These are phyloP conservation scores for Dynastes tityus DNA, from an alignment of 2,888 invertebrate species.

Conservation along the genomic window DNA sequence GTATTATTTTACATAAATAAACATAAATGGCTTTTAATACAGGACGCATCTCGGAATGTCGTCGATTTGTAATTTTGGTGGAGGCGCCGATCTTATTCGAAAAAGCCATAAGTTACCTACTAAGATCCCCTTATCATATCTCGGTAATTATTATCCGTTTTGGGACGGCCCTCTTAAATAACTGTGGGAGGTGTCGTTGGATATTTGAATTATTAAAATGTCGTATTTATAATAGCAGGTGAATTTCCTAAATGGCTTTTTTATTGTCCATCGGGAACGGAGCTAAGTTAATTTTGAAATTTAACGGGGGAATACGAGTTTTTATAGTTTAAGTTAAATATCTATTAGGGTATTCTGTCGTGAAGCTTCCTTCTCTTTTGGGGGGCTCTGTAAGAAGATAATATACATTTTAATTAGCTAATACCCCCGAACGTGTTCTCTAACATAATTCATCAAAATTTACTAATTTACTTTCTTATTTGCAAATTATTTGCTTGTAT, in stretches of 20 bases:
- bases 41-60: not conserved
- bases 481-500: not conserved
- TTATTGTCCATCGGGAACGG: conserved; percentile 10
- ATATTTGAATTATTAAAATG: too few relatives aligned
- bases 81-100: not conserved
- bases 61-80: too few relatives aligned
- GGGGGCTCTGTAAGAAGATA: not conserved
- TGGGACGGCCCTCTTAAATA: too few relatives aligned
- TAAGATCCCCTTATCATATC: too few relatives aligned
- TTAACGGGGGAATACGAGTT: not conserved
- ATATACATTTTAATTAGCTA: conserved; percentile 1
- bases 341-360: too few relatives aligned
- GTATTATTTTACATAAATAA: conserved; percentile 42
- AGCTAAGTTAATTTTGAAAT: conserved; percentile 7
- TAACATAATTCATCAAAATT: too few relatives aligned
- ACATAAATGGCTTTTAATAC: conserved; percentile 10
- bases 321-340: too few relatives aligned
- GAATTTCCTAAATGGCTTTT: conserved; percentile 18
- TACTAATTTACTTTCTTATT: not conserved
- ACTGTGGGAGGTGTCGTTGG: too few relatives aligned
- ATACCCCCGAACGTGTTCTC: not conserved
- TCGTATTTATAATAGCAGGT: not conserved
- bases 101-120: too few relatives aligned
- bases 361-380: not conserved
- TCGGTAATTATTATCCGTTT: too few relatives aligned